Evolutionary conservation across 2,888 invertebrate species (phyloP).

Genomic region (Euphydryas editha): DNA sequence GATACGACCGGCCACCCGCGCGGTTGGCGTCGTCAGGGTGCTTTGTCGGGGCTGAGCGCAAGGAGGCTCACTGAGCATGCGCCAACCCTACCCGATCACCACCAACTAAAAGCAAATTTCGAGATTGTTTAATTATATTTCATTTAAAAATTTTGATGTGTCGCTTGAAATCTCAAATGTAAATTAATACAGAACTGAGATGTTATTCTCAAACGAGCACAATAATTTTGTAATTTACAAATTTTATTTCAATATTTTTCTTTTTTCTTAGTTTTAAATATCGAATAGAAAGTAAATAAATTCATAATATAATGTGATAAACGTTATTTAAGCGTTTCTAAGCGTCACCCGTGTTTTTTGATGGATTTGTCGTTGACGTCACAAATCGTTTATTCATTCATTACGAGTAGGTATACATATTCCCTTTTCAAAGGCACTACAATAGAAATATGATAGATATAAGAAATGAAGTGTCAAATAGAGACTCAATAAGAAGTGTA

Average conservation of each 20-base stretch:
- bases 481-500: neutral
- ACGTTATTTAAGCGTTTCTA: neutral
- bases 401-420: slow-evolving; percentile 11
- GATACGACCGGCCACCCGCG: slow-evolving; percentile 64
- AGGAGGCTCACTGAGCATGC: slow-evolving; percentile 69
- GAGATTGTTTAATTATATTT: slow-evolving; percentile 43
- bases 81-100: slow-evolving; percentile 58
- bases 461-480: neutral
- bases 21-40: slow-evolving; percentile 64
- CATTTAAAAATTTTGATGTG: slow-evolving; percentile 25
- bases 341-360: neutral
- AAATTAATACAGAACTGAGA: neutral
- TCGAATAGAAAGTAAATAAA: too few relatives aligned
- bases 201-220: neutral
- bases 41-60: slow-evolving; percentile 60
- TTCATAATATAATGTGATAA: neutral
- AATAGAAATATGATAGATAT: slow-evolving; percentile 17
- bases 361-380: neutral
- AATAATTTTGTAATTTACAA: neutral
- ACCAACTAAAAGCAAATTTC: slow-evolving; percentile 53
- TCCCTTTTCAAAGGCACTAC: slow-evolving; percentile 1
- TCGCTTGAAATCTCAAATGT: slow-evolving; percentile 1
- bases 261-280: neutral
- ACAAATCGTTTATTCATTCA: slow-evolving; percentile 14
- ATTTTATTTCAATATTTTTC: neutral